Evolutionary conservation across 2,797 vertebrate species (phyloP).

Genomic region (Steatocranus sp.): DNA sequence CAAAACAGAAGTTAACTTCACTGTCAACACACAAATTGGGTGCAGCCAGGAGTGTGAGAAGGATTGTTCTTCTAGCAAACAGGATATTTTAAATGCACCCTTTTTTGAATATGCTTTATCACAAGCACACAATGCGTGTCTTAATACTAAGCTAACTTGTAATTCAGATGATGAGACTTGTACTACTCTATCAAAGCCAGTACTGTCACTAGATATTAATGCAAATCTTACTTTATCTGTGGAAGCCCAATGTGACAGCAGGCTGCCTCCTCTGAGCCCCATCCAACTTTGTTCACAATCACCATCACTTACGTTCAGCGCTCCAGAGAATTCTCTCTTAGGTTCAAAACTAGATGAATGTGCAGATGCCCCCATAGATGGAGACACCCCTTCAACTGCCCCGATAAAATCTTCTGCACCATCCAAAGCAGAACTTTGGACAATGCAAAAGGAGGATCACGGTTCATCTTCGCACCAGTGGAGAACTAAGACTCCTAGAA

Average conservation of each 20-base stretch:
- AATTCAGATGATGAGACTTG: neutral
- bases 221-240: constrained; percentile 39
- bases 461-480: neutral
- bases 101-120: neutral
- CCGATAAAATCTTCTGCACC: neutral
- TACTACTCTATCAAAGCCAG: constrained; percentile 4
- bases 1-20: neutral
- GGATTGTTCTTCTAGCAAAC: neutral
- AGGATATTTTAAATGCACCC: neutral
- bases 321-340: neutral
- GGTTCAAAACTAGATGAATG: neutral
- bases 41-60: neutral
- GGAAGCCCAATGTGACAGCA: neutral
- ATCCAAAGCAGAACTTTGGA: neutral
- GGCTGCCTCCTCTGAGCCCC: neutral
- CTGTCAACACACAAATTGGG: neutral
- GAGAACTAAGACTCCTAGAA: constrained; percentile 70
- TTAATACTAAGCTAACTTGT: neutral
- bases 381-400: neutral
- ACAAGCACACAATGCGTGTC: neutral
- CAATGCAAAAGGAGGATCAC: neutral
- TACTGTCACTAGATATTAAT: constrained; percentile 50
- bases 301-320: neutral
- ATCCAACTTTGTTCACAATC: neutral
- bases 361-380: neutral